These are phyloP conservation scores for Macrosoma leucophasiata DNA, from an alignment of 2,888 invertebrate species.

Conservation along the genomic window DNA sequence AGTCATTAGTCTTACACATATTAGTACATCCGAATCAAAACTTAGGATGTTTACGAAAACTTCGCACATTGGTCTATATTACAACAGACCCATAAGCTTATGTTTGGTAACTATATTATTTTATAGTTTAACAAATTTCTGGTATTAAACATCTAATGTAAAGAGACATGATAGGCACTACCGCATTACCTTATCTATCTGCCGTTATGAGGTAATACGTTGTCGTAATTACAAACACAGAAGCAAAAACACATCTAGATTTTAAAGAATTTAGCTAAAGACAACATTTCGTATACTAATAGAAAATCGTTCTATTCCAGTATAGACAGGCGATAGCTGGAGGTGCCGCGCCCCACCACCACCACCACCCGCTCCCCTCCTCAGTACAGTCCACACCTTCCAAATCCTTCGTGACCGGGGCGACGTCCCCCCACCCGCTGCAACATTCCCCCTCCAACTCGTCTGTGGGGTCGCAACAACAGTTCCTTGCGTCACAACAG, in stretches of 20 bases:
- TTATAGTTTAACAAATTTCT: too few species aligned
- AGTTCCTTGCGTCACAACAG: slow-evolving; percentile 87
- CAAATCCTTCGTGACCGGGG: slow-evolving; percentile 74
- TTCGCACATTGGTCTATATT: too few species aligned
- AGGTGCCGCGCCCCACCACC: slow-evolving; percentile 60
- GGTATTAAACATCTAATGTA: too few species aligned
- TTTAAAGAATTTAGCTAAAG: background rate
- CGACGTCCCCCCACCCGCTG: slow-evolving; percentile 47
- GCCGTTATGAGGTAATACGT: too few species aligned
- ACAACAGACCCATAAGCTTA: too few species aligned
- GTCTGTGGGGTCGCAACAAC: slow-evolving; percentile 66
- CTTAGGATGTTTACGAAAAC: too few species aligned
- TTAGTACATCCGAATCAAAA: too few species aligned
- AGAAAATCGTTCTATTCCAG: slow-evolving; percentile 66
- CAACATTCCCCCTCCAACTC: slow-evolving; percentile 68
- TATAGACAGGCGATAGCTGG: slow-evolving; percentile 90
- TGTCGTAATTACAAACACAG: background rate
- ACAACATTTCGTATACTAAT: background rate
- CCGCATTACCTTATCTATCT: too few species aligned
- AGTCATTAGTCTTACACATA: too few species aligned
- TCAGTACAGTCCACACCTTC: slow-evolving; percentile 79
- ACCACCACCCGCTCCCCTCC: slow-evolving; percentile 63
- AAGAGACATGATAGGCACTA: too few species aligned
- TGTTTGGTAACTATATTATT: too few species aligned
- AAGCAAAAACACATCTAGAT: background rate